Evolutionary conservation across 2,797 vertebrate genomes (phyloP).

Genomic region (Darevskia nairensis): DNA sequence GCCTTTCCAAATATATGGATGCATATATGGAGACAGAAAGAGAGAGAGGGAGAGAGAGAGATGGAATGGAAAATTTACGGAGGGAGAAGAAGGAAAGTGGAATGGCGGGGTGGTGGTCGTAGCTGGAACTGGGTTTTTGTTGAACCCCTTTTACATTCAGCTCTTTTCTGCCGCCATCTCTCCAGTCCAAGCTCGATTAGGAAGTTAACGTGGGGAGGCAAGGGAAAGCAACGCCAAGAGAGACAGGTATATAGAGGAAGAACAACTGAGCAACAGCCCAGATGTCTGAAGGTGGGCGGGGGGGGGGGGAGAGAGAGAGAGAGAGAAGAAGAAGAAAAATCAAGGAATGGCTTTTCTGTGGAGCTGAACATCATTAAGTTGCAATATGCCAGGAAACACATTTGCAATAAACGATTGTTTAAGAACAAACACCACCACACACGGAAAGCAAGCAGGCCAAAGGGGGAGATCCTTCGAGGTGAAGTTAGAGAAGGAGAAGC

Average conservation of each 20-base stretch:
- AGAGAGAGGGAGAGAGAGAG: neutral
- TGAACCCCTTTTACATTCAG: neutral
- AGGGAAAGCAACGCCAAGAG: neutral
- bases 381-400: neutral
- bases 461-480: no score
- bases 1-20: constrained; percentile 57
- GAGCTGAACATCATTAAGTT: neutral
- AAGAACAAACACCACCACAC: no score
- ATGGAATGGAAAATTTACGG: neutral
- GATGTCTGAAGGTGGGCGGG: neutral
- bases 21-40: neutral
- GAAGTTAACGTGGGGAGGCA: neutral
- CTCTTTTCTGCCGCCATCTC: neutral
- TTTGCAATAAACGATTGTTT: no score
- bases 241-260: neutral
- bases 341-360: no score
- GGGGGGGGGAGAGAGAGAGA: no score
- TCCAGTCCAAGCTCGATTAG: neutral
- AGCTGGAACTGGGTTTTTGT: neutral
- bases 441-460: neutral
- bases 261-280: neutral
- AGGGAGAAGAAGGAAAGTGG: neutral
- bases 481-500: neutral
- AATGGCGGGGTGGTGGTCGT: neutral
- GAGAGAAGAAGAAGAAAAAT: no score